Percentiles rank a stretch among this genome's conserved stretches.
Evolutionary conservation across 2,113 vertebrate genomes (phyloP).

Genomic region (Pampusana beccarii): DNA sequence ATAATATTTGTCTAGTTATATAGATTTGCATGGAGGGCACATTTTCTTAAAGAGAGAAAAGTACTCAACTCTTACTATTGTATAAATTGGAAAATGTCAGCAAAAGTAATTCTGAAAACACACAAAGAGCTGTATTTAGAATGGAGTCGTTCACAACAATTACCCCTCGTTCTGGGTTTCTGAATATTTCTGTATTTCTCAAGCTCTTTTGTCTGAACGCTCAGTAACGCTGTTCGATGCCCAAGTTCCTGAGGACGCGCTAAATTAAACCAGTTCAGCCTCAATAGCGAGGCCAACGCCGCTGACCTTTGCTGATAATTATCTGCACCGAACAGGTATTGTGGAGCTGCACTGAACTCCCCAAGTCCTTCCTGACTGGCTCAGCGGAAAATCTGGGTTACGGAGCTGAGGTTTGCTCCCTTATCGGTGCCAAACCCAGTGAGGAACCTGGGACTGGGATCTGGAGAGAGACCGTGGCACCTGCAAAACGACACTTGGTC

Average conservation of each 20-base stretch:
- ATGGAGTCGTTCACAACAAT: constrained; percentile 29
- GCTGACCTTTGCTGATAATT: constrained; percentile 10
- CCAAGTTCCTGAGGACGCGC: constrained; percentile 4
- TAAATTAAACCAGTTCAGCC: constrained; percentile 47
- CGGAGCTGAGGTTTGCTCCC: background rate
- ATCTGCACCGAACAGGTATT: background rate
- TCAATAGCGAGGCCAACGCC: background rate
- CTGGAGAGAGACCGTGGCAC: background rate
- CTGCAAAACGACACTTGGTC: background rate
- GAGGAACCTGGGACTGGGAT: background rate
- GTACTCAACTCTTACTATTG: constrained; percentile 61
- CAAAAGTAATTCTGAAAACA: constrained; percentile 19
- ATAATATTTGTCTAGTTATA: constrained; percentile 84
- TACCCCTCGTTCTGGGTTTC: background rate
- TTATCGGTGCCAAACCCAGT: background rate
- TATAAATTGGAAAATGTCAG: constrained; percentile 10
- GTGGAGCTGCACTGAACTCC: background rate
- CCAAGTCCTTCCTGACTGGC: background rate
- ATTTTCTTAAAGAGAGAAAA: constrained; percentile 73
- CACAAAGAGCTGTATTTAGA: constrained; percentile 67
- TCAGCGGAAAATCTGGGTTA: constrained; percentile 51
- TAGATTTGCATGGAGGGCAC: constrained; percentile 81
- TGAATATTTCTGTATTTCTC: background rate
- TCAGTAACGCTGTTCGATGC: background rate
- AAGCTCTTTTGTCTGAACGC: background rate